phyloP scores from a whole-genome alignment of 2,797 vertebrate genomes.

The Columba guinea region DNA sequence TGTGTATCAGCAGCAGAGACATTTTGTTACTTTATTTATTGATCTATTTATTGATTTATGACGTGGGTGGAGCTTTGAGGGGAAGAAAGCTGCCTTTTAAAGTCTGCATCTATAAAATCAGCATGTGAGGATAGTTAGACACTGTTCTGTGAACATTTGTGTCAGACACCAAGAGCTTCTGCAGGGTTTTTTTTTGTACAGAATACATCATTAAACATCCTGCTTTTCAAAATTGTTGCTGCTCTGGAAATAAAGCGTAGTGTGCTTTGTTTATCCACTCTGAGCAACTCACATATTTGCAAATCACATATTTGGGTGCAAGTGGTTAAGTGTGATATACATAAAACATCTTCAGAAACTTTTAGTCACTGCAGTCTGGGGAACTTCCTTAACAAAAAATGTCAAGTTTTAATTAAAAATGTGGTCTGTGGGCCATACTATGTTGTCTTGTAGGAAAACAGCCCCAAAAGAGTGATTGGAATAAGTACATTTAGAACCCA shows the following conservation, averaged over 20 bases:
- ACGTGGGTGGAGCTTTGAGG: background rate
- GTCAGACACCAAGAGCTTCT: background rate
- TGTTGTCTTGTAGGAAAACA: background rate
- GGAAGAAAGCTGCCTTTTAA: conserved; percentile 46
- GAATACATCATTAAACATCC: background rate
- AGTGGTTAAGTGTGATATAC: background rate
- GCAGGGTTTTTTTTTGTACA: background rate
- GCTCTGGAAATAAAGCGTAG: background rate
- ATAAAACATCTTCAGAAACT: background rate
- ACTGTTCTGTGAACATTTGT: background rate
- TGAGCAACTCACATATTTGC: background rate
- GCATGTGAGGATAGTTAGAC: background rate
- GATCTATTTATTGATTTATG: conserved; percentile 59
- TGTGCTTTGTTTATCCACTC: background rate
- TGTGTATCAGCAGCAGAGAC: conserved; percentile 37
- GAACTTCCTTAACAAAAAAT: background rate
- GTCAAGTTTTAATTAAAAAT: background rate
- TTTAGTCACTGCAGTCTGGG: background rate
- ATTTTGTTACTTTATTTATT: conserved; percentile 60
- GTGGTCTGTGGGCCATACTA: background rate
- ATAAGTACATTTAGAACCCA: background rate
- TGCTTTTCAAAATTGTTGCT: background rate
- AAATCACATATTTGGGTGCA: background rate
- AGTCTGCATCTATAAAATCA: conserved; percentile 31
- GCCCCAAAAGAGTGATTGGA: background rate